Base-by-base conservation (phyloP, 2,888 invertebrate genomes). In the Lochmaea capreae region DNA sequence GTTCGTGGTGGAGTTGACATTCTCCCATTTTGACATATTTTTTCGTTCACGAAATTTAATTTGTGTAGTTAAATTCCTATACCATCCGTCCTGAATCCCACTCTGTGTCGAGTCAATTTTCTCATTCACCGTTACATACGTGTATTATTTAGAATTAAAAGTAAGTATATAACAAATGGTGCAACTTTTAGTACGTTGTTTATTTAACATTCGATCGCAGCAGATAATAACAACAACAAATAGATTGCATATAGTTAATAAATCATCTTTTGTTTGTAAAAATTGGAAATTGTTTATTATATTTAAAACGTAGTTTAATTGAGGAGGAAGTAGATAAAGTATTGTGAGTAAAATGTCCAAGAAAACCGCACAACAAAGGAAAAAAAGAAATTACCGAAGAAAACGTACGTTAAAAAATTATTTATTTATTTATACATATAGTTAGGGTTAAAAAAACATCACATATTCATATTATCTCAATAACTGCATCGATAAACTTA, bases 371-470 rank as follows among this genome's bases (percentile, higher is more conserved):
- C 57, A 57, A 26, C 57, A 49, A 33, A 39, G 57, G 18, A 33
- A 11, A 11, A 67, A 42, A 46, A 67, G 52, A 22, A 67, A 16
- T 52, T 18, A 10, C 14, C 33, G 39, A 67, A 54, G 39, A 39
- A 67, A 67, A 67, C 33, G 67, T 67, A 67, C 54, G 67, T 66
- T 46, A 16, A 11, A 14, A 18, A 54, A 54, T 18, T 16, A 54
- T 54, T 54, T 8, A 14, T n/a, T n/a, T 16, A 16, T 54, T 54
- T 16, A 11, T 54, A 54, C 4, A 54, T 16, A 10, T 9, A 9
- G 5, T n/a, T 9, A 16, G n/a, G 5, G 49, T 49, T 52, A n/a
- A 3, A n/a, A n/a, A n/a, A 6, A 52, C 3, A 14, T 8, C 2
- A 12, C 2, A 14, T 46, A 14, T 46, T 46, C 10, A 10, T 43